Percentiles rank a stretch among this genome's conserved stretches.
Conservation (phyloP, 64 coral and sea anemone species). For the Pocillopora verrucosa region DNA sequence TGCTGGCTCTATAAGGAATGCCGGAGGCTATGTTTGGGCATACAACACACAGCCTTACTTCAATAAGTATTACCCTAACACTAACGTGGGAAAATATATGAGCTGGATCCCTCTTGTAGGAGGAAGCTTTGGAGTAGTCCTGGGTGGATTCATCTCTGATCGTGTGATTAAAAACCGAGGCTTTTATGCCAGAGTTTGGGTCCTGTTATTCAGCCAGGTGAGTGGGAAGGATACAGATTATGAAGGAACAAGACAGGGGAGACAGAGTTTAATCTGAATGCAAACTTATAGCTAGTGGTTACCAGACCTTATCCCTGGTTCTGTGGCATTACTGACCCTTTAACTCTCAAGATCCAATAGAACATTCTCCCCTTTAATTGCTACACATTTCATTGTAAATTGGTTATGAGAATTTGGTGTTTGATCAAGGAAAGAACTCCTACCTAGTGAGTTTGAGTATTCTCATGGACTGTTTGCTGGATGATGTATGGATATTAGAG, state of each 20-base stretch:
- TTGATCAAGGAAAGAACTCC: too few relatives aligned
- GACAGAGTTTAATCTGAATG: not conserved
- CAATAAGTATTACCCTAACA: conserved; percentile 96
- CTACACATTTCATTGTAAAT: too few relatives aligned
- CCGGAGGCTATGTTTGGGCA: conserved; percentile 96
- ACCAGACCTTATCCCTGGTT: too few relatives aligned
- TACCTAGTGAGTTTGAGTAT: too few relatives aligned
- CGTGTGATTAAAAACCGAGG: conserved; percentile 91
- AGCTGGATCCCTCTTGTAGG: conserved; percentile 96
- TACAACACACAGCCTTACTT: conserved; percentile 99
- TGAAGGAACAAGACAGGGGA: not conserved
- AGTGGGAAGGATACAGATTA: not conserved
- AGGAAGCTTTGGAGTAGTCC: conserved; percentile 82
- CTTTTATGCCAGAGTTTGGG: conserved; percentile 88
- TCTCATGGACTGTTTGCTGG: too few relatives aligned
- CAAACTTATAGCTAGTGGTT: too few relatives aligned
- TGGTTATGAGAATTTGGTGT: too few relatives aligned
- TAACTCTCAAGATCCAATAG: too few relatives aligned
- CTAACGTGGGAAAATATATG: conserved; percentile 95
- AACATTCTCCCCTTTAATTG: too few relatives aligned
- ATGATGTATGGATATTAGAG: too few relatives aligned
- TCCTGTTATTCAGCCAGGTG: conserved; percentile 93
- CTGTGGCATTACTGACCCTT: too few relatives aligned
- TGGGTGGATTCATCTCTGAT: conserved; percentile 96
- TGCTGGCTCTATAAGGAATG: conserved; percentile 91